Conservation (phyloP, 2,113 vertebrate species). For the Hemicordylus capensis region DNA sequence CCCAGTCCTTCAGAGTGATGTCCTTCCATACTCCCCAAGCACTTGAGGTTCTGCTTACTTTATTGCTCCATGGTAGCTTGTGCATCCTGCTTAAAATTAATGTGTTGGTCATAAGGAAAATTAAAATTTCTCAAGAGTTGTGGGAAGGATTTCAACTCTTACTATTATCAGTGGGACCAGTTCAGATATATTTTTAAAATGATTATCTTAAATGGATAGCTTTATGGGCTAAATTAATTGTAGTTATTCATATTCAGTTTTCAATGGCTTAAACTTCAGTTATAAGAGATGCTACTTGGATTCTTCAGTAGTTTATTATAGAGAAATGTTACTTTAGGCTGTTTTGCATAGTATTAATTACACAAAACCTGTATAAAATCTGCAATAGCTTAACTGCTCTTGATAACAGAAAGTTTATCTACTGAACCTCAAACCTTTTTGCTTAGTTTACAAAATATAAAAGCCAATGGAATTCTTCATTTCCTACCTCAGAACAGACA, state of each 20-base stretch:
- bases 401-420: conserved; percentile 63
- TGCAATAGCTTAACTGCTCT: conserved; percentile 50
- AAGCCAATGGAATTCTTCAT: conserved; percentile 77
- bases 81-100: not conserved
- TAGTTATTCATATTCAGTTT: conserved; percentile 49
- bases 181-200: conserved; percentile 41
- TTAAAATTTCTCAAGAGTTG: conserved; percentile 40
- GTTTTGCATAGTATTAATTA: conserved; percentile 38
- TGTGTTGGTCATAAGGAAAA: conserved; percentile 26
- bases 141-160: conserved; percentile 33
- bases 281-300: conserved; percentile 35
- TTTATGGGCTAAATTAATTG: conserved; percentile 27
- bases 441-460: conserved; percentile 74
- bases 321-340: not conserved
- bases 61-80: conserved; percentile 25
- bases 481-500: conserved; percentile 80
- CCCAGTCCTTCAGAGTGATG: conserved; percentile 18
- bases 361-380: conserved; percentile 21
- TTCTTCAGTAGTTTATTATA: conserved; percentile 31
- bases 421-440: conserved; percentile 66
- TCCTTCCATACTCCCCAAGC: not conserved
- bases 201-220: conserved; percentile 34
- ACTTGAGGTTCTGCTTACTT: conserved; percentile 26
- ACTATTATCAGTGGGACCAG: conserved; percentile 64
- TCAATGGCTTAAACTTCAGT: conserved; percentile 43